A percentile compares a stretch with the other conserved stretches of the same genome.
Evolutionary conservation across 2,888 invertebrate genomes (phyloP).

Genomic region (Hyposoter didymator): DNA sequence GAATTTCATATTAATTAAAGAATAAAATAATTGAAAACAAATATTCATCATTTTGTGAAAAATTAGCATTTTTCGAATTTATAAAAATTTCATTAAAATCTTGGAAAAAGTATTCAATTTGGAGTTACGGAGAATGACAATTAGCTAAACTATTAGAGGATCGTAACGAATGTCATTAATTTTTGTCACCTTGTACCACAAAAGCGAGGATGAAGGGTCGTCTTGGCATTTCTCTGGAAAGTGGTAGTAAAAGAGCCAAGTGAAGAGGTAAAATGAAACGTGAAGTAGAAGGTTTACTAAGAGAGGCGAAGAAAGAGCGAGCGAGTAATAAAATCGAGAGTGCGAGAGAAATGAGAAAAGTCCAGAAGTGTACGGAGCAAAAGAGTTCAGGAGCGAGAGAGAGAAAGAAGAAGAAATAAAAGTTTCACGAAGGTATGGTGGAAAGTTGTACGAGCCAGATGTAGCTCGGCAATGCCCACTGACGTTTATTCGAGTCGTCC

Average conservation of each 20-base stretch:
- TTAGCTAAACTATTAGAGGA: conserved; percentile 31
- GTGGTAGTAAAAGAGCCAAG: conserved; percentile 48
- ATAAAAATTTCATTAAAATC: not conserved
- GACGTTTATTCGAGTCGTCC: conserved; percentile 71
- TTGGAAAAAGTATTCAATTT: not conserved
- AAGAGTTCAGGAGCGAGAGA: conserved; percentile 18
- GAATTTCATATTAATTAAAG: no score
- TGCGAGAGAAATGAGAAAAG: conserved; percentile 38
- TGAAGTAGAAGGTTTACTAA: conserved; percentile 44
- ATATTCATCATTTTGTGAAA: no score
- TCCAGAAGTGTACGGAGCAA: conserved; percentile 13
- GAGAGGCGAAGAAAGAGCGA: conserved; percentile 16
- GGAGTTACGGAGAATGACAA: conserved; percentile 9
- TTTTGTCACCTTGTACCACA: conserved; percentile 8
- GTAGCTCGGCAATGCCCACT: conserved; percentile 61
- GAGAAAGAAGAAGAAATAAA: conserved; percentile 44
- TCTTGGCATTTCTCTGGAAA: conserved; percentile 30
- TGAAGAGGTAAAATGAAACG: conserved; percentile 54
- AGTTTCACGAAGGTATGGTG: conserved; percentile 48
- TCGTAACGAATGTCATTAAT: conserved; percentile 22
- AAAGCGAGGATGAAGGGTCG: not conserved
- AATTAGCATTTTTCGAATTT: not conserved
- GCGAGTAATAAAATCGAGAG: conserved; percentile 23
- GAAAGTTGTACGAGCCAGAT: conserved; percentile 65
- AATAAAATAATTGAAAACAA: no score